These are phyloP conservation scores for Melinopterus prodromus DNA, from an alignment of 2,888 invertebrate genomes.

Conservation along the genomic window DNA sequence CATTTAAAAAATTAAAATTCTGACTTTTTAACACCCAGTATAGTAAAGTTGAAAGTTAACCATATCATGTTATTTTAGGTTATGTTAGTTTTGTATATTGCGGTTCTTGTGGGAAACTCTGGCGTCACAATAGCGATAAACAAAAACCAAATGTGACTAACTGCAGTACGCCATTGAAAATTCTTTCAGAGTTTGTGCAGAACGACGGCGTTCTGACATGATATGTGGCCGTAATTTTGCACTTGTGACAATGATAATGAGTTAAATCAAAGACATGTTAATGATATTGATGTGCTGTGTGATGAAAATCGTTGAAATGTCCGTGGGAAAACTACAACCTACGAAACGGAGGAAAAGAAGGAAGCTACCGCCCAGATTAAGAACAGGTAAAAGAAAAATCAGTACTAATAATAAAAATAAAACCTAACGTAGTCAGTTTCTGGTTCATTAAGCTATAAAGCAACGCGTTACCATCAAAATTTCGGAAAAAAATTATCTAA, in stretches of 20 bases:
- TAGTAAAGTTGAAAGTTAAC: too few relatives aligned
- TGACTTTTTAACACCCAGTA: not conserved
- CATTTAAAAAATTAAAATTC: not conserved
- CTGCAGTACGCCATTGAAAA: not conserved
- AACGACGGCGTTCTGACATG: not conserved
- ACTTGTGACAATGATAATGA: conserved; percentile 21
- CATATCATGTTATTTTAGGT: not conserved
- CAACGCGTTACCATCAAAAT: too few relatives aligned
- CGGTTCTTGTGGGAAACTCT: not conserved
- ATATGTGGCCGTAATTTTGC: conserved; percentile 9
- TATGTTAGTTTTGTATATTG: not conserved
- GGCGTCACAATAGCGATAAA: not conserved
- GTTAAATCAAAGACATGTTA: conserved; percentile 61
- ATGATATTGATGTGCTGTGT: conserved; percentile 68
- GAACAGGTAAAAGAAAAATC: not conserved
- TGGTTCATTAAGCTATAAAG: too few relatives aligned
- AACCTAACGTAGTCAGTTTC: too few relatives aligned
- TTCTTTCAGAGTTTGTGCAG: not conserved
- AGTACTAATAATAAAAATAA: not conserved
- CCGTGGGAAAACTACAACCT: conserved; percentile 51
- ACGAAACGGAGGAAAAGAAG: not conserved
- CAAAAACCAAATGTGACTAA: conserved; percentile 4
- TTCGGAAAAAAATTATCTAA: too few relatives aligned
- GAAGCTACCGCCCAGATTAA: not conserved
- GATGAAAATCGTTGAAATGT: conserved; percentile 69